Evolutionary conservation across 2,797 vertebrate genomes (phyloP), one percentile per base, ranked within the genome.

Genomic region (Varecia variegata): DNA sequence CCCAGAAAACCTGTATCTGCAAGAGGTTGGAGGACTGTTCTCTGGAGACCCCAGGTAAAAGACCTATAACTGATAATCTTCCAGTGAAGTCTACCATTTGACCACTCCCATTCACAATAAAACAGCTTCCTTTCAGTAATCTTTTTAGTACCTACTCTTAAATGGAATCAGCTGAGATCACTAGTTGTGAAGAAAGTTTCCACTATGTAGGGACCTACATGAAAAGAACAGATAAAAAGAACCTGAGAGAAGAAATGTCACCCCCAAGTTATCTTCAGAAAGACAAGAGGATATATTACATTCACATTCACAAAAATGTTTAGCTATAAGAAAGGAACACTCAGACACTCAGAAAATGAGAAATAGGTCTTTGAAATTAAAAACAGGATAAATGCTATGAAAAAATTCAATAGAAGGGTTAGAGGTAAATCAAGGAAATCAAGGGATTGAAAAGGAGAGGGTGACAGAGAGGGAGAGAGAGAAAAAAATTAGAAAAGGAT

Each of bases 351-450:
- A 30, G 18, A 60, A 95, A 88, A 90, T 67, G 32, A 77, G 38
- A 83, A 73, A 30, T 17, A 43, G 3, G 20, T 71, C 58, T 82
- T 92, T 87, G 32, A 95, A 79, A 79, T 76, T 92, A 92, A 92
- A 47, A 76, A 32, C 10, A 73, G 13, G 20, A 27, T 11, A 56
- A 62, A 7, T 50, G 3, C 4, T 58, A 27, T 40, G 17, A 93
- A 94, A 43, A 77, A 52, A 10, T 25, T 67, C 27, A 14, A 43
- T 10, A 73, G 18, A 79, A 79, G 7, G 25, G 0, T 76, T 80
- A 52, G 17, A 88, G 10, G 77, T 43, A 90, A 74, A 83, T 56
- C 60, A 92, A 74, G 21, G 5, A 82, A 80, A 70, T 86, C 65
- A 21, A n/a, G 30, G 56, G 56, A 23, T 15, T 43, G 35, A 15